Percentiles rank a stretch among this genome's conserved stretches.
Conservation (phyloP, 2,113 vertebrate genomes). For the Atrichornis clamosus region DNA sequence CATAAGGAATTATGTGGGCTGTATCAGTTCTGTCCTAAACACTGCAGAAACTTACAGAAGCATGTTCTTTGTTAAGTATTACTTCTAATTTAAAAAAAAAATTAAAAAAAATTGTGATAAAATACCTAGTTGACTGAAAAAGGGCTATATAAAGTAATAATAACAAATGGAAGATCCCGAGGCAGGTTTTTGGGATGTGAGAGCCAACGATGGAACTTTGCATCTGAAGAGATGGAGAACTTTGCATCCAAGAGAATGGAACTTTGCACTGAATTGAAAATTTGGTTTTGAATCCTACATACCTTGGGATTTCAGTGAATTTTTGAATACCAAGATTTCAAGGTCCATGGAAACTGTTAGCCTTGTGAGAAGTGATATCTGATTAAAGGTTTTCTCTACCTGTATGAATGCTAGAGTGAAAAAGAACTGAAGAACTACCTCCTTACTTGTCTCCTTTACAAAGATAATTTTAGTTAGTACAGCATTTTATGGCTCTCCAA, state of each 20-base stretch:
- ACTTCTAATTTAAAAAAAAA: not conserved
- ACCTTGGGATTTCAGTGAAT: not conserved
- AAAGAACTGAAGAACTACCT: not conserved
- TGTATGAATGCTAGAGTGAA: not conserved
- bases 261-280: not conserved
- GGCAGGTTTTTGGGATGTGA: not conserved
- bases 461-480: not conserved
- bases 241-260: not conserved
- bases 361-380: not conserved
- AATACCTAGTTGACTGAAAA: not conserved
- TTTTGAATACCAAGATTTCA: not conserved
- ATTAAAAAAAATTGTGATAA: not conserved
- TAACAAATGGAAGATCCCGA: not conserved
- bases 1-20: not conserved
- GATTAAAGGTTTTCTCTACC: not conserved
- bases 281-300: not conserved
- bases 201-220: not conserved
- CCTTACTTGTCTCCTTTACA: not conserved
- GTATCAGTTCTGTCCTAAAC: not conserved
- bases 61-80: not conserved
- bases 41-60: not conserved
- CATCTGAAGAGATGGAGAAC: no score
- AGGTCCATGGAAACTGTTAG: not conserved
- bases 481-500: not conserved
- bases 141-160: not conserved